Conservation (phyloP, 1,140 invertebrate species). For the Mizuhopecten yessoensis region DNA sequence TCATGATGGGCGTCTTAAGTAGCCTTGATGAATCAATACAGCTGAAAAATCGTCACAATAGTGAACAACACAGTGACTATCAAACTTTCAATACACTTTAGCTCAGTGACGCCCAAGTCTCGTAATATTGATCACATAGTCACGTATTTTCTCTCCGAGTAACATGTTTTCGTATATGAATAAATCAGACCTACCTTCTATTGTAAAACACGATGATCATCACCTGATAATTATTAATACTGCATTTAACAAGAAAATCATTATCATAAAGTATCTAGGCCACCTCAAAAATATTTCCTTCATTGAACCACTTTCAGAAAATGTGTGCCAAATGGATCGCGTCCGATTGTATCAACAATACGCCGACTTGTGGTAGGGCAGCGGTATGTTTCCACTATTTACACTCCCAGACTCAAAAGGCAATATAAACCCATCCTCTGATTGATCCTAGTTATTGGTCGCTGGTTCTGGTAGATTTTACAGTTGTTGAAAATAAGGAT, state of each 20-base stretch:
- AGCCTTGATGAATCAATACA: background rate
- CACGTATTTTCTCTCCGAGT: no score
- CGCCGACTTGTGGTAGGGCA: background rate
- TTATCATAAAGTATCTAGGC: no score
- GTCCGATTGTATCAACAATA: background rate
- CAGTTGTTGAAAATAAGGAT: background rate
- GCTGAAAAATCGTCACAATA: no score
- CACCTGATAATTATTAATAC: no score
- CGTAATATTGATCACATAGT: no score
- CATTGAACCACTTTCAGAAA: no score
- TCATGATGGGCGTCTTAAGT: background rate
- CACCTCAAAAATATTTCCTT: no score
- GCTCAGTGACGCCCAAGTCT: background rate
- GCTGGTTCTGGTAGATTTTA: background rate
- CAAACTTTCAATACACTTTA: background rate
- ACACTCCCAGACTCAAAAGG: background rate
- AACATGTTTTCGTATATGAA: no score
- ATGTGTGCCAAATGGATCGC: background rate
- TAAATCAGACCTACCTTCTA: no score
- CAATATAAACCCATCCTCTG: background rate
- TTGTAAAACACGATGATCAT: no score
- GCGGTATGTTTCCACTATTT: background rate
- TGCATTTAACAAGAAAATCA: no score
- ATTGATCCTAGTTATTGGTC: background rate
- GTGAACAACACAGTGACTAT: no score